Evolutionary conservation across 2,113 vertebrate species (phyloP), one percentile per base, ranked within the genome.

Genomic region (Carettochelys insculpta): DNA sequence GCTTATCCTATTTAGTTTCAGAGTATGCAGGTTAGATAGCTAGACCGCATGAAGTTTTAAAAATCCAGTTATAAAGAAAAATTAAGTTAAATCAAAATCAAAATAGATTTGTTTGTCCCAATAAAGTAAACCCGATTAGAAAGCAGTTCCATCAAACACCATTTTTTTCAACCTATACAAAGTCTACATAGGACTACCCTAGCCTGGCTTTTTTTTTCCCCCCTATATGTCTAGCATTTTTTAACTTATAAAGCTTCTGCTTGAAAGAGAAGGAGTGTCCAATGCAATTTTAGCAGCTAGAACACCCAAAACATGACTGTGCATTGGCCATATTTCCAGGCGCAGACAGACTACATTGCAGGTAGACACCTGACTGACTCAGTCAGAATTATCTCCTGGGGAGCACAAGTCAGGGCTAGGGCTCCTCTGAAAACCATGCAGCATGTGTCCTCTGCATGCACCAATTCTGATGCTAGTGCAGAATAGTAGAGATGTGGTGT

Each of bases 381-480:
- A n/a, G 19, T 20, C 61, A n/a, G 27, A 50, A 43, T 65, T 53
- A 43, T 11, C 31, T 47, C 27, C 45, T 16, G 38, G 41, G 29
- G 47, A 43, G 41, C 76, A 38, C n/a, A n/a, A 11, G 3, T 8
- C 45, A 10, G 6, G 8, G 13, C 0, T 0, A 10, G 1, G 47
- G 24, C 29, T 52, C 31, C 20, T 22, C 0, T 0, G 0, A 24
- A 8, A 52, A 17, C n/a, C 4, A 11, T 88, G 19, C 0, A 0
- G 2, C 29, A 34, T 1, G 1, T 52, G 68, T 47, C n/a, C 65
- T 71, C 8, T 71, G n/a, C 20, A 71, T 71, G 9, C 65, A 24
- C 34, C 43, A 53, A 54, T 1, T 5, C 0, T 51, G 1, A n/a
- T 77, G 47, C 58, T 86, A 54, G 41, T 13, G 2, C n/a, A 38